A percentile compares a stretch with the other conserved stretches of the same genome.
Conservation (phyloP, 2,113 vertebrate species). For the Pithys albifrons region DNA sequence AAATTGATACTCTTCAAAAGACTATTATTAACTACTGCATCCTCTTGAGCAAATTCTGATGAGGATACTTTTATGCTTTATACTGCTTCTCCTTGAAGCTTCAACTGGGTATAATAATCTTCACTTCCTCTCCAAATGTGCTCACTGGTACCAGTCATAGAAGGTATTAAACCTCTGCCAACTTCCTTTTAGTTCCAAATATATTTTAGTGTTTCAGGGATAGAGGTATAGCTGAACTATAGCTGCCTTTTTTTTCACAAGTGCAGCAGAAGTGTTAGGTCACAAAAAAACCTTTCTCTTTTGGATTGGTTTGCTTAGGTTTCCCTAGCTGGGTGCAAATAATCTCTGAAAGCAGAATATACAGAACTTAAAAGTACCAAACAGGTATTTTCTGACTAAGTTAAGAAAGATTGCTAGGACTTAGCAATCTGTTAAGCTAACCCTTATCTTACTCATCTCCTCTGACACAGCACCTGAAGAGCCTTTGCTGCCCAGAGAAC, state of each 20-base stretch:
- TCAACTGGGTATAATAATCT: background rate
- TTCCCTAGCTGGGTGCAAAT: background rate
- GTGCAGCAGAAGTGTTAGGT: background rate
- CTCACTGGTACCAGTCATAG: background rate
- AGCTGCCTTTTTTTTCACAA: background rate
- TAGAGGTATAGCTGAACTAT: background rate
- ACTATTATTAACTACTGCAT: background rate
- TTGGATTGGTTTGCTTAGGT: background rate
- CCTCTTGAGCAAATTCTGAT: background rate
- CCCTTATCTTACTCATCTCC: background rate
- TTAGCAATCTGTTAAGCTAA: background rate
- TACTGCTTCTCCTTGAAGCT: background rate
- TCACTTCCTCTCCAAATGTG: background rate
- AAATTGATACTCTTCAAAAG: background rate
- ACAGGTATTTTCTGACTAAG: background rate
- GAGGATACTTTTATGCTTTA: background rate
- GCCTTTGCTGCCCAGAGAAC: background rate
- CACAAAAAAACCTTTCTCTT: background rate
- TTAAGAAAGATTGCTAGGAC: background rate
- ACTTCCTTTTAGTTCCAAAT: background rate
- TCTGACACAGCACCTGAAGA: background rate
- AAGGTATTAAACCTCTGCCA: background rate
- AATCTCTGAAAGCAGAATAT: background rate
- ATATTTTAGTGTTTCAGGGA: background rate
- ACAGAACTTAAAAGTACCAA: background rate